Base-by-base conservation (phyloP, 2,888 invertebrate genomes). In the Pomacea canaliculata region DNA sequence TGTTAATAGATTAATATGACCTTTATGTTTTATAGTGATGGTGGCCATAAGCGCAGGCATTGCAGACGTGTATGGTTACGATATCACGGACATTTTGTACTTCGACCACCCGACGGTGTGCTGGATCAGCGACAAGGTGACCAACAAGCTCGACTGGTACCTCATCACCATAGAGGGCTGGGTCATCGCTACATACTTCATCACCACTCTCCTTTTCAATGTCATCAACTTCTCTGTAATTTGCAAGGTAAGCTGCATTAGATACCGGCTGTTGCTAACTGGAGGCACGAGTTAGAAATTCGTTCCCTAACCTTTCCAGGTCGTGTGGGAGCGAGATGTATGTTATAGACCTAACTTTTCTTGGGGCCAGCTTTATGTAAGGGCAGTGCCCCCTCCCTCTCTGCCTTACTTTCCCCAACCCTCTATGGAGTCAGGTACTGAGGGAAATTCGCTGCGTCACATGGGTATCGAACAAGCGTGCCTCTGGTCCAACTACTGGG, bases 61-160 rank as follows among this genome's bases (percentile, higher is more conserved):
- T 1, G 78, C 82, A 9, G 82, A 82, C 46, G 83, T 82, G 18
- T 78, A 80, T 23, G 84, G 84, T 0, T 83, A 81, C 66, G 80
- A 82, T 68, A 69, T 76, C 12, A 78, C 78, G 4, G 76, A 77
- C 70, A 69, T 80, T 19, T 66, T 79, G 27, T 48, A 73, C 23
- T 80, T 76, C 48, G 49, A 77, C 5, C 80, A 82, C 37, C 82
- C 84, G 0, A 73, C 82, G 12, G 73, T 78, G 59, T 84, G 84
- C 70, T 82, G 82, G 79, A 79, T 84, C 67, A 80, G 80, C 59
- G 79, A 78, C 72, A 60, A 79, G 8, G 78, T 82, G 59, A 59
- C 59, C 63, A 82, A 80, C 66, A 75, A 78, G 2, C 51, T 74
- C 16, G 75, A 79, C 23, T 82, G 82, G 82, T 76, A 76, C 37